phyloP scores from a whole-genome alignment of 2,113 vertebrate species.

The Narcine bancroftii region DNA sequence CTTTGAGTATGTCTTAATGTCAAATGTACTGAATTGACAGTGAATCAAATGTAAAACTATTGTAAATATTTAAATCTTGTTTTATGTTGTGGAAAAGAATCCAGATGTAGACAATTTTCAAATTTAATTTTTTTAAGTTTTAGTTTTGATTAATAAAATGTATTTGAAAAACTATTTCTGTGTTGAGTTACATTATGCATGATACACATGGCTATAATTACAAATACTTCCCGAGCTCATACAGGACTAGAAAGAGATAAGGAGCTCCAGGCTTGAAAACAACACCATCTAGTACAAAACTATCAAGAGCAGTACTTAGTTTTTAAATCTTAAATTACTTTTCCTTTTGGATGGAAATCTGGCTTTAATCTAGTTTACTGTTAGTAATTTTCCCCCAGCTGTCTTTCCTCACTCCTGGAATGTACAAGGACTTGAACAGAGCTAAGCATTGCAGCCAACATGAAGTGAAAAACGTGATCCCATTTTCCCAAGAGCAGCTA shows the following conservation, averaged over 20 bases:
- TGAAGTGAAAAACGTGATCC: not conserved
- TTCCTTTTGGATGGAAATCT: not conserved
- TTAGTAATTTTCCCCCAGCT: not conserved
- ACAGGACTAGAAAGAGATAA: not conserved
- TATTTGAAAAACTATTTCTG: slow-evolving; percentile 6
- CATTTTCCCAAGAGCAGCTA: not conserved
- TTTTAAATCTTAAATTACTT: not conserved
- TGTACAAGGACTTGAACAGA: not conserved
- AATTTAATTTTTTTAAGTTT: slow-evolving; percentile 35
- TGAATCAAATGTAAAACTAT: slow-evolving; percentile 26
- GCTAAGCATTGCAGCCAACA: not conserved
- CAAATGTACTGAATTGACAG: not conserved
- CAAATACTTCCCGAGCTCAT: not conserved
- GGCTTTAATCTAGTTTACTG: not conserved
- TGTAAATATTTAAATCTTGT: slow-evolving; percentile 20
- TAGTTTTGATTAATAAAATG: slow-evolving; percentile 37
- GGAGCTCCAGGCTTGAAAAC: too few relatives aligned
- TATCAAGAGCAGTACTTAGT: not conserved
- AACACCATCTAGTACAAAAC: not conserved
- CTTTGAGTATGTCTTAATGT: not conserved
- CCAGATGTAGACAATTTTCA: slow-evolving; percentile 31
- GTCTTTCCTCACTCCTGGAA: slow-evolving; percentile 22
- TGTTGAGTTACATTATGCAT: not conserved
- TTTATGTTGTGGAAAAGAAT: not conserved
- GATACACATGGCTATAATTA: not conserved